Base-by-base conservation (phyloP, 2,888 invertebrate species). In the Seira musarum region DNA sequence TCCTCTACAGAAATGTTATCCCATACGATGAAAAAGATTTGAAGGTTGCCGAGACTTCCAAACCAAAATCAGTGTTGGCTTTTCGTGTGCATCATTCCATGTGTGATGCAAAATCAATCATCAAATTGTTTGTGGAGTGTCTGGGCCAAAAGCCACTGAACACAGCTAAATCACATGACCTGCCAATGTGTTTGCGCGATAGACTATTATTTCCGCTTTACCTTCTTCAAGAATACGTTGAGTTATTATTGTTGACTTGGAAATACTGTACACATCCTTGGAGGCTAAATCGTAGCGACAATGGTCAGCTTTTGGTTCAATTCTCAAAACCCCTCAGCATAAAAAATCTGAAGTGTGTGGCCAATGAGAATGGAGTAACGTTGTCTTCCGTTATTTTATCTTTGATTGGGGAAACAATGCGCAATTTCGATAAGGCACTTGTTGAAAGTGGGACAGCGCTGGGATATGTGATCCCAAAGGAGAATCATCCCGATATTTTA, bases 41-140 rank as follows among this genome's bases (percentile, higher is more conserved):
- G 24, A 63, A 21, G 2, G 6, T 30, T 8, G 63, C 8, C 60
- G n/a, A 46, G 21, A 21, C 13, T 15, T 53, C 21, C 2, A 15
- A 65, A 6, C 46, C 5, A 8, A 71, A 22, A 49, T 5, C 22
- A 1, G 1, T 77, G 0, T 2, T 77, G 1, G 24, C 30, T 22
- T 10, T 35, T 1, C 2, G 71, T 3, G 22, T 64, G 2, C 77
- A 77, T 22, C 77, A 77, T 25, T n/a, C 13, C 13, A 53, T 77
- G 57, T 70, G 53, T 0, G 77, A 70, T 25, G 70, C 40, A 6
- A 65, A 40, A 24, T 70, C 77, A 0, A 57, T 77, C 10, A 1
- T 71, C 0, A 77, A 70, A 21, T 1, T 65, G 15, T 35, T 77
- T 21, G 71, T 71, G n/a, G 77, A 77, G 24, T 70, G 70, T 35